phyloP scores from a whole-genome alignment of 35 echinoderm and acorn worm species.

The Diadema setosum region DNA sequence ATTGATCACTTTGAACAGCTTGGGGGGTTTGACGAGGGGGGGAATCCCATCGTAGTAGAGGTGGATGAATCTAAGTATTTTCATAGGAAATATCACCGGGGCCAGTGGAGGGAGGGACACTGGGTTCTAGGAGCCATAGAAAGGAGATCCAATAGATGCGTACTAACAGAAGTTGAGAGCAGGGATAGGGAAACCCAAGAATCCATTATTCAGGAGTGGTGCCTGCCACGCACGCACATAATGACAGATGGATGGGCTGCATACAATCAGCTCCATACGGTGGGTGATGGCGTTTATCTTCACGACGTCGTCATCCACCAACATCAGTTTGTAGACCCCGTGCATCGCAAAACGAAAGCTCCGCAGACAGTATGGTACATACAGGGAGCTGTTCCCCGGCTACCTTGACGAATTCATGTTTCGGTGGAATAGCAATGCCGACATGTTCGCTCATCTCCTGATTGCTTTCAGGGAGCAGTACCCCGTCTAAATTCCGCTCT shows the following conservation, averaged over 20 bases:
- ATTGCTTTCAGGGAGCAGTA: too few species aligned
- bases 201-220: neutral
- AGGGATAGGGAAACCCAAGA: neutral
- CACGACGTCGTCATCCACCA: neutral
- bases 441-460: too few species aligned
- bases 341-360: neutral
- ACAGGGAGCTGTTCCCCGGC: neutral
- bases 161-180: neutral
- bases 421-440: neutral
- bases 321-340: neutral
- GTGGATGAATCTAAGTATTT: neutral
- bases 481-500: too few species aligned
- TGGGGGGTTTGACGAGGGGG: neutral
- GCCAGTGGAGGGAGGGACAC: neutral
- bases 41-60: neutral
- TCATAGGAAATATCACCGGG: slow-evolving; percentile 12
- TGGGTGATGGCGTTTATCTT: neutral
- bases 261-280: neutral
- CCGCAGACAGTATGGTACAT: neutral
- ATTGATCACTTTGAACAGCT: neutral
- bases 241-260: slow-evolving; percentile 12
- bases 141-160: neutral
- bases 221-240: neutral
- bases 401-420: slow-evolving; percentile 33
- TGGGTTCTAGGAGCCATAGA: slow-evolving; percentile 20